Conservation (phyloP, 2,797 vertebrate genomes). For the Tenualosa ilisha region DNA sequence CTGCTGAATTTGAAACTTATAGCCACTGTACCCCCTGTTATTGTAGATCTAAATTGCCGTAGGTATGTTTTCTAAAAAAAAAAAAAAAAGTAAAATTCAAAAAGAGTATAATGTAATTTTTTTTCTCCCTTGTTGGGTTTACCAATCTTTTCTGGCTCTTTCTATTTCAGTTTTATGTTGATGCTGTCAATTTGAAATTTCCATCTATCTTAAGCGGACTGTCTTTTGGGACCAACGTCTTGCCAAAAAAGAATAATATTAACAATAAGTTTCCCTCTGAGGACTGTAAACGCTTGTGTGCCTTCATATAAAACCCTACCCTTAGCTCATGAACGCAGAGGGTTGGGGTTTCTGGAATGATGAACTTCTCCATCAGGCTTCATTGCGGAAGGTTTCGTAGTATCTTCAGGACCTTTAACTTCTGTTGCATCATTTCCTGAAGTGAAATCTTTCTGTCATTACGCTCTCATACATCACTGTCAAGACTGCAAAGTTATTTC, state of each 20-base stretch:
- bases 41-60: constrained; percentile 53
- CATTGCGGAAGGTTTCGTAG: constrained; percentile 53
- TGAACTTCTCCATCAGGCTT: constrained; percentile 67
- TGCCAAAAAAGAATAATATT: constrained; percentile 65
- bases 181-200: constrained; percentile 56
- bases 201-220: constrained; percentile 61
- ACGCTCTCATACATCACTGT: constrained; percentile 55
- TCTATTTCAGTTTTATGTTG: constrained; percentile 62
- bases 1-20: constrained; percentile 52
- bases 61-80: constrained; percentile 54
- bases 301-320: constrained; percentile 78
- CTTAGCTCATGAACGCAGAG: constrained; percentile 48
- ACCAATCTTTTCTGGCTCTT: constrained; percentile 55
- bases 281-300: constrained; percentile 78
- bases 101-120: constrained; percentile 64
- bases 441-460: constrained; percentile 28
- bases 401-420: constrained; percentile 55
- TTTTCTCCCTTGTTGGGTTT: constrained; percentile 65
- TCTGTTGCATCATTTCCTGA: constrained; percentile 47
- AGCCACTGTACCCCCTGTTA: constrained; percentile 59
- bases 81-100: constrained; percentile 26
- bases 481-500: constrained; percentile 45
- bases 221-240: constrained; percentile 79
- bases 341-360: constrained; percentile 58
- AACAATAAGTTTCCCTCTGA: constrained; percentile 63